Base-by-base conservation (phyloP, 1,140 invertebrate species). In the Limonius californicus region DNA sequence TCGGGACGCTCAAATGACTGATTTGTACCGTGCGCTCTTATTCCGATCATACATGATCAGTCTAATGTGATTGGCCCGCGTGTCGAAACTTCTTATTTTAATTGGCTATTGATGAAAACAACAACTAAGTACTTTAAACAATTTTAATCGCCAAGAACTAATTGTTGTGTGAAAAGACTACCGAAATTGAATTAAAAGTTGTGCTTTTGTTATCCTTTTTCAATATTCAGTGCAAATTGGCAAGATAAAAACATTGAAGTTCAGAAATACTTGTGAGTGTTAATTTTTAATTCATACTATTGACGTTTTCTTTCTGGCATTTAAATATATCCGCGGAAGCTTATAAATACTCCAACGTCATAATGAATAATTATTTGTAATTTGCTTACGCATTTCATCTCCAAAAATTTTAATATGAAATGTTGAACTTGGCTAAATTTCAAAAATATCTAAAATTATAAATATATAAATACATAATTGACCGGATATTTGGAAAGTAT, bases 381-480 rank as follows among this genome's bases (percentile, higher is more conserved):
- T 39, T 39, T 39, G 35, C n/a, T 39, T 39, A 39, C 35, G 35
- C 2, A n/a, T 27, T 27, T 27, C 23, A 39, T 12, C 8, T 39
- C n/a, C 3, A 12, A 39, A 9, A 39, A 39, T 14, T 39, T 39
- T 39, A 14, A 39, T 39, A 39, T 39, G 35, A 39, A 39, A 27
- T 39, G 35, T 39, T 39, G 35, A 39, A 39, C 35, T 50, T 50
- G 45, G 45, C 45, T 18, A 19, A 18, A 50, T 50, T 50, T 50
- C 45, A 50, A 50, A 50, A 50, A 18, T 50, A 50, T 50, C 45
- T 50, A 50, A 50, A 50, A 50, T 50, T 50, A 50, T 50, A 50
- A 18, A 50, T 50, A 50, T 50, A 21, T 45, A 32, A 32, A 32
- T 32, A 32, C 11, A 32, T 12, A 39, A 39, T 39, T 12, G 35